These are phyloP conservation scores for Ferrisia virgata DNA, from an alignment of 2,888 invertebrate species.

Conservation along the genomic window DNA sequence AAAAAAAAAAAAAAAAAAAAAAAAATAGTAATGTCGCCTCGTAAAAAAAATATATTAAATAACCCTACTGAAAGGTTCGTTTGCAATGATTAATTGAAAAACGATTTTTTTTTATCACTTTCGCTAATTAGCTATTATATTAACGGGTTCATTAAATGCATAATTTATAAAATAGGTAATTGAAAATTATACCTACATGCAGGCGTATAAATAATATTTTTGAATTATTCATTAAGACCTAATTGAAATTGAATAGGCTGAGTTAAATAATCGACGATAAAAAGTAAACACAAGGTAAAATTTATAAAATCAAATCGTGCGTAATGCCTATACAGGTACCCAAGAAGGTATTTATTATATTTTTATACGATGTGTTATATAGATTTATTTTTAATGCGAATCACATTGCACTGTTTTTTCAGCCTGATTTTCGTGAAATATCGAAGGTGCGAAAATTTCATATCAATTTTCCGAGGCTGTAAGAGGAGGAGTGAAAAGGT, in stretches of 20 bases:
- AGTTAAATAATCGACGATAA: constrained; percentile 31
- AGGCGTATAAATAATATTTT: constrained; percentile 11
- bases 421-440: no score
- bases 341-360: not conserved
- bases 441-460: no score
- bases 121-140: constrained; percentile 39
- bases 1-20: no score
- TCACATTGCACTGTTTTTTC: no score
- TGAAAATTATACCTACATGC: constrained; percentile 20
- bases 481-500: no score
- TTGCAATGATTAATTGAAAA: constrained; percentile 37
- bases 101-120: constrained; percentile 38
- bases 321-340: not conserved
- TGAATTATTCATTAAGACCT: constrained; percentile 35
- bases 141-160: constrained; percentile 31
- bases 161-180: constrained; percentile 41
- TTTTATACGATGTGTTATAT: not conserved
- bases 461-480: no score
- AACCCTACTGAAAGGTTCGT: constrained; percentile 3
- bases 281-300: constrained; percentile 31
- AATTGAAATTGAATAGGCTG: constrained; percentile 37
- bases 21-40: not conserved
- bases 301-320: constrained; percentile 7
- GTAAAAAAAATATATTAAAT: not conserved
- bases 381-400: not conserved